phyloP scores from a whole-genome alignment of 2,797 vertebrate genomes.

The Mormyrus proboscirostris region DNA sequence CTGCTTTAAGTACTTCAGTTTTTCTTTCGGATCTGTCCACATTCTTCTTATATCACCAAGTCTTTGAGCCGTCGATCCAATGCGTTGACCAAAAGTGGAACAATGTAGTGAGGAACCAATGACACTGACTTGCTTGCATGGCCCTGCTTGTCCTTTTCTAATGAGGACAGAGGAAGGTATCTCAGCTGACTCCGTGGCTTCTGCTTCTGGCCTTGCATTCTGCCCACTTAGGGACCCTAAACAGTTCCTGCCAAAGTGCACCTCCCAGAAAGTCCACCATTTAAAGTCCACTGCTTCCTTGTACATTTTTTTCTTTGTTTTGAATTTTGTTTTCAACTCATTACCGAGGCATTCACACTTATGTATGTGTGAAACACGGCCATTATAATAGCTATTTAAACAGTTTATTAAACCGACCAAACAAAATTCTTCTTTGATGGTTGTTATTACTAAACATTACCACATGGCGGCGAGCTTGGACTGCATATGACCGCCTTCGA shows the following conservation, averaged over 20 bases:
- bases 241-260: too few relatives aligned
- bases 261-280: not conserved
- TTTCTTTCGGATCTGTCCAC: too few relatives aligned
- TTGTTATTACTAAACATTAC: constrained; percentile 15
- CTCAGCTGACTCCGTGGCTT: too few relatives aligned
- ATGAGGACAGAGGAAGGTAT: too few relatives aligned
- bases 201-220: too few relatives aligned
- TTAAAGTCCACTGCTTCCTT: not conserved
- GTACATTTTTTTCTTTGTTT: not conserved
- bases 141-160: too few relatives aligned
- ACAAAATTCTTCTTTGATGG: not conserved
- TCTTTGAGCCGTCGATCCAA: not conserved
- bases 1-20: too few relatives aligned
- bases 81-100: not conserved
- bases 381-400: not conserved
- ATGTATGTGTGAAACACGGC: not conserved
- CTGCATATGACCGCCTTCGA: constrained; percentile 31
- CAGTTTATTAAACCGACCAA: not conserved
- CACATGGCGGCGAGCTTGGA: constrained; percentile 57
- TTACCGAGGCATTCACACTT: not conserved
- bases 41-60: not conserved
- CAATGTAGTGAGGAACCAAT: too few relatives aligned
- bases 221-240: too few relatives aligned
- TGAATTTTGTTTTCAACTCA: not conserved
- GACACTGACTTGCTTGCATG: too few relatives aligned